These are phyloP conservation scores for Drosophila setifemur DNA, from an alignment of 1,140 invertebrate species.

Conservation along the genomic window DNA sequence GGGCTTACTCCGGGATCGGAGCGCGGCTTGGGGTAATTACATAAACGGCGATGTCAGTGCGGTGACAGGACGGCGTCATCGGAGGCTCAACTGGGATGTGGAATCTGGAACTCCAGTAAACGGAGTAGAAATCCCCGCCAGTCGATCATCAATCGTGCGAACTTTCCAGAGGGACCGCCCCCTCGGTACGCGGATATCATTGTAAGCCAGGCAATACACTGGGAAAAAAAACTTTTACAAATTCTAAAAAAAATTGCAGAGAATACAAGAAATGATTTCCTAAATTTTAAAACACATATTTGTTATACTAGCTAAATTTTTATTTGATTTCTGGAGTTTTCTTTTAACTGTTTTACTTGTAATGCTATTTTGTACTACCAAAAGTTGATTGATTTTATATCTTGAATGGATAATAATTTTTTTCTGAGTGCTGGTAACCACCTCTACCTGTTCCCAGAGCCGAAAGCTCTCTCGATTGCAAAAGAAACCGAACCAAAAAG, in stretches of 20 bases:
- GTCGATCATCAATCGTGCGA: constrained; percentile 80
- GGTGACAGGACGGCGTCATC: constrained; percentile 75
- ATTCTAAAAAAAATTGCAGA: no score
- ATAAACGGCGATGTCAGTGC: constrained; percentile 75
- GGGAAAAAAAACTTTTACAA: no score
- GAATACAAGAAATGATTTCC: no score
- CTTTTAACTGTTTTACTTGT: no score
- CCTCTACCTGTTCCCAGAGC: constrained; percentile 56
- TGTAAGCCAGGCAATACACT: constrained; percentile 41
- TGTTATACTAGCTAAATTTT: no score
- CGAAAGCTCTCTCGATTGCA: constrained; percentile 55
- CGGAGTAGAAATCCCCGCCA: constrained; percentile 1
- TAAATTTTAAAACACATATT: no score
- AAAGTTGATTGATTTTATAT: no score
- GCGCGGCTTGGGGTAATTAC: constrained; percentile 59
- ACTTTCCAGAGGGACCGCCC: constrained; percentile 70
- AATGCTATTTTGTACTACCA: no score
- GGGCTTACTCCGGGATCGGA: constrained; percentile 61
- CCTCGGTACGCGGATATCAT: constrained; percentile 67
- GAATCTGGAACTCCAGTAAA: constrained; percentile 10
- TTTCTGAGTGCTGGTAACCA: background rate
- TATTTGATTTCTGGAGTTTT: no score
- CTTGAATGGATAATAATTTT: no score
- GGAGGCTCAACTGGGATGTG: constrained; percentile 39
- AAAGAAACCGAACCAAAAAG: constrained; percentile 20